A percentile compares a stretch with the other conserved stretches of the same genome.
Evolutionary conservation across 2,797 vertebrate species (phyloP).

Genomic region (Leuciscus waleckii): DNA sequence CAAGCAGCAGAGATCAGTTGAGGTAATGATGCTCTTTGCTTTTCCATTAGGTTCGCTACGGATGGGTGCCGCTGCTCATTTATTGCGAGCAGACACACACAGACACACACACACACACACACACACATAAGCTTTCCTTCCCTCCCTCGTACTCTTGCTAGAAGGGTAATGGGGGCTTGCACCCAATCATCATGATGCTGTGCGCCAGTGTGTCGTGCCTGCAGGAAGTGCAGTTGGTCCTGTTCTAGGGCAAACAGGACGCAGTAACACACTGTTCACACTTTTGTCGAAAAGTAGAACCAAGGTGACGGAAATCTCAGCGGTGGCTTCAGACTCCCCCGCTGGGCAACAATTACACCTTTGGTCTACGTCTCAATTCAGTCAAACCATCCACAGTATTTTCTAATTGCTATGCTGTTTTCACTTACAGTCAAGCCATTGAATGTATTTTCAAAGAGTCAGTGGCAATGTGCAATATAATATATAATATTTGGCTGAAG

Average conservation of each 20-base stretch:
- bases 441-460: constrained; percentile 8
- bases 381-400: neutral
- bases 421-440: constrained; percentile 2
- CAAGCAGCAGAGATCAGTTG: constrained; percentile 63
- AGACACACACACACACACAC: constrained; percentile 47
- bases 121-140: constrained; percentile 49
- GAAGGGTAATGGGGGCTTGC: constrained; percentile 62
- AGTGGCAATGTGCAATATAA: constrained; percentile 1
- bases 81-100: constrained; percentile 55
- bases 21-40: constrained; percentile 80
- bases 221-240: constrained; percentile 51
- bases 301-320: constrained; percentile 41
- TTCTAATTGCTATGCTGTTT: constrained; percentile 21
- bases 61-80: constrained; percentile 69
- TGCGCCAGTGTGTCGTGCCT: constrained; percentile 60
- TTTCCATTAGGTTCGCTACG: constrained; percentile 76
- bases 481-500: neutral
- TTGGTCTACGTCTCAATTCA: constrained; percentile 34
- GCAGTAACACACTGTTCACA: constrained; percentile 47
- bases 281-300: constrained; percentile 31
- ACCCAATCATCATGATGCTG: constrained; percentile 64
- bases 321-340: neutral
- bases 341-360: constrained; percentile 36
- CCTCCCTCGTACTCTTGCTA: constrained; percentile 41
- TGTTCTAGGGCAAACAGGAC: constrained; percentile 54